These are phyloP conservation scores for Athalia rosae DNA, from an alignment of 2,888 invertebrate genomes.

Conservation along the genomic window DNA sequence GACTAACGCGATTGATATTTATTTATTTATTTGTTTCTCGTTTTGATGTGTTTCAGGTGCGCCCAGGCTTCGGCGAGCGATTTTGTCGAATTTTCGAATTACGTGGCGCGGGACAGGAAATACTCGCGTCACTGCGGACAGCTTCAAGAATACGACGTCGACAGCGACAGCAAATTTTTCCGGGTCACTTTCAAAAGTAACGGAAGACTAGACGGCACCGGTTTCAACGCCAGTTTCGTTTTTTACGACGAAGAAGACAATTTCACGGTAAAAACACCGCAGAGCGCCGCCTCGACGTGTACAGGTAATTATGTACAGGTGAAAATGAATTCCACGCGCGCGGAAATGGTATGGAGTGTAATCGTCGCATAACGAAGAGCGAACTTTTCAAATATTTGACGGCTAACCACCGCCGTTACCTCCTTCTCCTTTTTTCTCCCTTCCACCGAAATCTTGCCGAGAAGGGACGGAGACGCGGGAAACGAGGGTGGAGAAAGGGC, in stretches of 20 bases:
- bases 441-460: too few species aligned
- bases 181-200: conserved; percentile 96
- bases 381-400: neutral
- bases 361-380: neutral
- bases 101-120: conserved; percentile 91
- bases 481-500: too few species aligned
- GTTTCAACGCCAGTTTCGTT: conserved; percentile 94
- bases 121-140: conserved; percentile 93
- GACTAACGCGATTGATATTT: conserved; percentile 53
- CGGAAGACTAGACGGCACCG: conserved; percentile 93
- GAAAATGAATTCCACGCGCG: neutral
- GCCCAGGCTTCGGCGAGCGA: conserved; percentile 94
- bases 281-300: conserved; percentile 57
- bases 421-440: too few species aligned
- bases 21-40: too few species aligned
- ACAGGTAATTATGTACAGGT: conserved; percentile 51
- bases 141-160: conserved; percentile 85
- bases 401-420: too few species aligned
- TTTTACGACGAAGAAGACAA: conserved; percentile 84
- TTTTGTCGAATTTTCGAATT: conserved; percentile 97
- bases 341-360: neutral
- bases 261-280: conserved; percentile 73
- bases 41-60: conserved; percentile 79
- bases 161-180: conserved; percentile 94
- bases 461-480: too few species aligned